These are phyloP conservation scores for Trissonchulus sp. DNA, from an alignment of 2,888 invertebrate genomes.

Conservation along the genomic window DNA sequence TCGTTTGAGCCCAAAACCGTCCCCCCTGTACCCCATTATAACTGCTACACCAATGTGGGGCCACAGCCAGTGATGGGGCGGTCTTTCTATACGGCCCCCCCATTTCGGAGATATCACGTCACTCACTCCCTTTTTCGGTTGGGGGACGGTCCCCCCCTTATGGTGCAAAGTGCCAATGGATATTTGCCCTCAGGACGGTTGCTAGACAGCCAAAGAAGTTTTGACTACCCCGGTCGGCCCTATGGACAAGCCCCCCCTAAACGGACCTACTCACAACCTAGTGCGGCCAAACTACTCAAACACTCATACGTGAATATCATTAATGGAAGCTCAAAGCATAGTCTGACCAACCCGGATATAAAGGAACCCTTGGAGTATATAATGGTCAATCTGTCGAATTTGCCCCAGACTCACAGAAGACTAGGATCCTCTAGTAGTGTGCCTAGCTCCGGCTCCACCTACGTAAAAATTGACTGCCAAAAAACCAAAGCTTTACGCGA, in stretches of 20 bases:
- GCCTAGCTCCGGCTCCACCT: background rate
- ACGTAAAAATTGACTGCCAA: slow-evolving; percentile 15
- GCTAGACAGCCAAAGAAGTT: background rate
- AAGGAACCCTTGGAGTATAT: background rate
- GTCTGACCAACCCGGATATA: no score
- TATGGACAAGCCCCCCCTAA: background rate
- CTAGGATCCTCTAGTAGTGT: background rate
- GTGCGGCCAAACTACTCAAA: no score
- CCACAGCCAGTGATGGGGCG: no score
- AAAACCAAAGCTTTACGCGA: slow-evolving; percentile 21
- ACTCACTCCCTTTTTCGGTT: no score
- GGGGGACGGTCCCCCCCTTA: no score
- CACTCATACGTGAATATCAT: no score
- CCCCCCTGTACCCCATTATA: no score
- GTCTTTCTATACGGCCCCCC: no score
- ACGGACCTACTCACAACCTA: slow-evolving; percentile 20
- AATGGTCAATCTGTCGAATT: background rate
- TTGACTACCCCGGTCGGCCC: background rate
- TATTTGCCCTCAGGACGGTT: background rate
- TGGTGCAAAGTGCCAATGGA: background rate
- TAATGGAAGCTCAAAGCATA: no score
- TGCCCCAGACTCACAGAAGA: background rate
- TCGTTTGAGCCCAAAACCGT: no score
- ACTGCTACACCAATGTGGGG: no score
- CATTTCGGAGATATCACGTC: no score